Conservation (phyloP, 1,140 invertebrate genomes). For the Drosophila subobscura region DNA sequence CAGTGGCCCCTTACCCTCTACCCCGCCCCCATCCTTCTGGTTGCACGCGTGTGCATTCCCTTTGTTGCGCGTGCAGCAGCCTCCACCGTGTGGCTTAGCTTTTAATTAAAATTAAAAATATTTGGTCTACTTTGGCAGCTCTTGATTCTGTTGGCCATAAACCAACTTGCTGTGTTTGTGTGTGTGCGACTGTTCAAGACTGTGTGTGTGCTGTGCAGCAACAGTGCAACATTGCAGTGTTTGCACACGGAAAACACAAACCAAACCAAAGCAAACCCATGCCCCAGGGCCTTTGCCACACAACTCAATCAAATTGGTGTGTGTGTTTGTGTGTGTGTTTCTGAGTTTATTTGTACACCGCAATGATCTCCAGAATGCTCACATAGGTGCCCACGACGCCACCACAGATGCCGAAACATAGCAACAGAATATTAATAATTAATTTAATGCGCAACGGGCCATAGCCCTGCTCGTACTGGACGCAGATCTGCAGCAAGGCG, state of each 20-base stretch:
- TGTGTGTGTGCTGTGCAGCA: no score
- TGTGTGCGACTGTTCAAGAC: neutral
- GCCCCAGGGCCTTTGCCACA: neutral
- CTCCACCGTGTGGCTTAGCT: slow-evolving; percentile 40
- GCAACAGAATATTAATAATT: slow-evolving; percentile 86
- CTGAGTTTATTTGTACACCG: slow-evolving; percentile 40
- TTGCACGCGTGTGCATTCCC: slow-evolving; percentile 22
- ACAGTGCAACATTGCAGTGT: no score
- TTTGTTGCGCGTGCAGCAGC: slow-evolving; percentile 4
- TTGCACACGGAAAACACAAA: no score
- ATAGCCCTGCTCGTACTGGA: slow-evolving; percentile 67
- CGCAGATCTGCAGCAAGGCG: slow-evolving; percentile 88
- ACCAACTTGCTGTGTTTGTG: neutral
- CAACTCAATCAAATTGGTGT: slow-evolving; percentile 4
- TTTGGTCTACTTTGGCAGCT: slow-evolving; percentile 50
- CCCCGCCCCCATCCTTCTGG: no score
- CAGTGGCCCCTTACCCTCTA: no score
- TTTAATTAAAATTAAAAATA: slow-evolving; percentile 77
- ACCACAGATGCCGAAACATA: slow-evolving; percentile 88
- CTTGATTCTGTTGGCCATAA: slow-evolving; percentile 3
- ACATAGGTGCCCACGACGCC: slow-evolving; percentile 89
- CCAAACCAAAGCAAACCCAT: no score
- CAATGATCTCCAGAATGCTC: slow-evolving; percentile 87
- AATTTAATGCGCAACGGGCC: slow-evolving; percentile 84
- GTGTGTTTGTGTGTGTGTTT: neutral